Evolutionary conservation across 2,113 vertebrate species (phyloP).

Genomic region (Eupsittula cactorum): DNA sequence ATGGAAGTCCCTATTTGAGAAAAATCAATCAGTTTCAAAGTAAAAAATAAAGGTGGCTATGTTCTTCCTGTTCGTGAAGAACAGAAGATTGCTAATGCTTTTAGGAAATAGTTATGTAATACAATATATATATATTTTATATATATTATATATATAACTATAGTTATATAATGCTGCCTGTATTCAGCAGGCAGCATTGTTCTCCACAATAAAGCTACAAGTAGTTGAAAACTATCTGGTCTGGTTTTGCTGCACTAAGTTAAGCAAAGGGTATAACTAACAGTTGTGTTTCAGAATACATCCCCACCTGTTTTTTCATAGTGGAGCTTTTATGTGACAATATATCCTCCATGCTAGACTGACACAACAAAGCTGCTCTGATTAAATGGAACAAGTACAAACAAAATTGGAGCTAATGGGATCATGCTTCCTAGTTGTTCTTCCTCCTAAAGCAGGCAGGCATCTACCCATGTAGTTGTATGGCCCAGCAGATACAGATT

Average conservation of each 20-base stretch:
- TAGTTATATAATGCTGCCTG: background rate
- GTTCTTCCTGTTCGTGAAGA: background rate
- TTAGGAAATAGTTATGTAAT: background rate
- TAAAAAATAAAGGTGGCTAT: rapidly evolving
- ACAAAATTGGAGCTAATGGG: background rate
- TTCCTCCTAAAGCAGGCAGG: background rate
- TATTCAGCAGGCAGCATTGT: rapidly evolving
- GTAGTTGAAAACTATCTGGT: background rate
- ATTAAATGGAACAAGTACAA: background rate
- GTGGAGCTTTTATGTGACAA: background rate
- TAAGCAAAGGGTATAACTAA: background rate
- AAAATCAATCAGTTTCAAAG: background rate
- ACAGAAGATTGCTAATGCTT: background rate
- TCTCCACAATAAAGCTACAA: background rate
- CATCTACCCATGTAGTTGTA: background rate
- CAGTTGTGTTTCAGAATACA: background rate
- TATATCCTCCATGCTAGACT: background rate
- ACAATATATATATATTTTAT: background rate
- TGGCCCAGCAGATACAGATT: background rate
- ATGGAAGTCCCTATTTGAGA: background rate
- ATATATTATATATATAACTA: background rate
- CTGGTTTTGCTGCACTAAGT: background rate
- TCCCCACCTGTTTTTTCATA: background rate
- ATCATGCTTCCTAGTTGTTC: background rate
- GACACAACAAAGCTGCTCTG: background rate